Evolutionary conservation across 1,140 invertebrate genomes (phyloP).

Genomic region (Vanessa atalanta): DNA sequence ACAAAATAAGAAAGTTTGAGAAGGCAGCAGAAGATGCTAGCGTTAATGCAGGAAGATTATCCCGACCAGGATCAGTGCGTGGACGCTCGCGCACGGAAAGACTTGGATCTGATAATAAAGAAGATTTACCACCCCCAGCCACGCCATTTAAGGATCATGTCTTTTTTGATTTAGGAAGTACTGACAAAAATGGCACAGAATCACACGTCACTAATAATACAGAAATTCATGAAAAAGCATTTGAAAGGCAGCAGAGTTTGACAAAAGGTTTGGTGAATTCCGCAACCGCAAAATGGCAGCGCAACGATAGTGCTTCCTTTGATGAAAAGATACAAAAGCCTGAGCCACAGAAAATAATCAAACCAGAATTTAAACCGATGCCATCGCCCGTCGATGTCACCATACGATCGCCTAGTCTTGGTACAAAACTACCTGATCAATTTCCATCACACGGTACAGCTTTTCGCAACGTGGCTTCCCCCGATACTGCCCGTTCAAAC

Average conservation of each 20-base stretch:
- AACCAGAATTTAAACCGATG: constrained; percentile 72
- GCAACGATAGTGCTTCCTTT: constrained; percentile 47
- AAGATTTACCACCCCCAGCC: constrained; percentile 64
- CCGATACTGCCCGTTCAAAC: constrained; percentile 53
- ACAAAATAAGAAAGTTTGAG: constrained; percentile 76
- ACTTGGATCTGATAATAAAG: constrained; percentile 58
- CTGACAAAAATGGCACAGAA: constrained; percentile 42
- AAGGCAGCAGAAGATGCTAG: constrained; percentile 70
- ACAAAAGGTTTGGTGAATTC: constrained; percentile 48
- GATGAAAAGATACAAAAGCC: constrained; percentile 62
- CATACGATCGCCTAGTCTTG: constrained; percentile 70
- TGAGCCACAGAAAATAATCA: constrained; percentile 73
- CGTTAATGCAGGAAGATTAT: constrained; percentile 52
- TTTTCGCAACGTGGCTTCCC: constrained; percentile 70
- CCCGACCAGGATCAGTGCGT: constrained; percentile 65
- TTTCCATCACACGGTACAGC: constrained; percentile 74
- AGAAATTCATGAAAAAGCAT: background rate
- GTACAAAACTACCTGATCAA: constrained; percentile 65
- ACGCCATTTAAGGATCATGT: constrained; percentile 69
- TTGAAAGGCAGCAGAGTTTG: constrained; percentile 57
- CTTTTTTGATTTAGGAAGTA: constrained; percentile 47
- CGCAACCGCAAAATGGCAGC: constrained; percentile 56
- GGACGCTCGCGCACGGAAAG: constrained; percentile 55
- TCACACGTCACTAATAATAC: constrained; percentile 23
- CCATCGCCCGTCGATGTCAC: constrained; percentile 64